Conservation (phyloP, 2,888 invertebrate genomes). For the Lasioglossum leucozonium region DNA sequence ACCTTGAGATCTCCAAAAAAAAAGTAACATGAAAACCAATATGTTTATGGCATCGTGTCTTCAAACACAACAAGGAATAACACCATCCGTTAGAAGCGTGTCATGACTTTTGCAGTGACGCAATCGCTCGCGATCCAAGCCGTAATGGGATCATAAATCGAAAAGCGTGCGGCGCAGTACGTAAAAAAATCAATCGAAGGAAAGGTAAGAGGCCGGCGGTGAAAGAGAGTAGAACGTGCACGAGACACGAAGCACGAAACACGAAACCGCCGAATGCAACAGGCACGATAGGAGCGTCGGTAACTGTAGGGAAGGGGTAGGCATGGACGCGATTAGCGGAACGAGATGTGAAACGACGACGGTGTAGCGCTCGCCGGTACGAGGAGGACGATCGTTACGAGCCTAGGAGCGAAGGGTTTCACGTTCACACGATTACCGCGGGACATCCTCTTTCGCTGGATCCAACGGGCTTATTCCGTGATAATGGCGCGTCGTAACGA, state of each 20-base stretch:
- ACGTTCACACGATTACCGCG: constrained; percentile 31
- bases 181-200: not conserved
- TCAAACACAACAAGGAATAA: too few relatives aligned
- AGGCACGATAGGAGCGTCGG: not conserved
- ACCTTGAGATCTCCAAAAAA: too few relatives aligned
- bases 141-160: not conserved
- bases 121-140: not conserved
- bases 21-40: too few relatives aligned
- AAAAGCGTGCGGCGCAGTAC: not conserved
- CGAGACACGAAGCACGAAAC: not conserved
- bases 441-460: constrained; percentile 41
- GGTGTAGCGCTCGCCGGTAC: not conserved
- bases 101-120: too few relatives aligned
- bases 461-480: constrained; percentile 60
- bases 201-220: not conserved
- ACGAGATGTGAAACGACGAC: not conserved
- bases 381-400: constrained; percentile 13
- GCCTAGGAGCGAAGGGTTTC: not conserved
- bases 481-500: constrained; percentile 68
- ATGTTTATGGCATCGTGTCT: too few relatives aligned
- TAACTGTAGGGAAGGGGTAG: not conserved
- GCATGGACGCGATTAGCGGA: constrained; percentile 18
- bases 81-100: too few relatives aligned
- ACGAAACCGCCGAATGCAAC: not conserved
- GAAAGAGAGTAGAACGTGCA: not conserved